A percentile compares a stretch with the other conserved stretches of the same genome.
Evolutionary conservation across 2,888 invertebrate species (phyloP).

Genomic region (Parapristionchus giblindavisi): DNA sequence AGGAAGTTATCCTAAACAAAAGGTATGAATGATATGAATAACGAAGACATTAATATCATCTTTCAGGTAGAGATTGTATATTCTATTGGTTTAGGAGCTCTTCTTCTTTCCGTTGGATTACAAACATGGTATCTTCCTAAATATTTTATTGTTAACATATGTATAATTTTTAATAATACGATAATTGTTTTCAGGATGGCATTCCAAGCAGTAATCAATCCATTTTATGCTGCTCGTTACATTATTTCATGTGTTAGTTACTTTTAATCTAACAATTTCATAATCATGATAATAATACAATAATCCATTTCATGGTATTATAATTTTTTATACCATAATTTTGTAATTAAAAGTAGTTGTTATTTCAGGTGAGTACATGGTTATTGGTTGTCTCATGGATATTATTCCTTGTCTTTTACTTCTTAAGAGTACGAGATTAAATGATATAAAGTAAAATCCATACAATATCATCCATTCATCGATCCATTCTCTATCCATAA

Average conservation of each 20-base stretch:
- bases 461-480: not conserved
- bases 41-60: too few species aligned
- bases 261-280: not conserved
- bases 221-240: not conserved
- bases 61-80: constrained; percentile 8
- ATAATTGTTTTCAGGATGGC: constrained; percentile 5
- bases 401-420: constrained; percentile 10
- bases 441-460: not conserved
- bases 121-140: constrained; percentile 13
- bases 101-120: constrained; percentile 5
- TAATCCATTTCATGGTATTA: too few species aligned
- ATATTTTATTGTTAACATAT: not conserved
- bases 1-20: constrained; percentile 11
- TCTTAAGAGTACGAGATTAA: constrained; percentile 24
- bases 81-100: constrained; percentile 3
- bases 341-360: not conserved
- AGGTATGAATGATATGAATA: too few species aligned
- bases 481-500: too few species aligned
- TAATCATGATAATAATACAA: too few species aligned
- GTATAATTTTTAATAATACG: not conserved
- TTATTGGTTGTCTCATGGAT: constrained; percentile 14
- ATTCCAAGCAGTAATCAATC: not conserved
- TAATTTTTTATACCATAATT: not conserved
- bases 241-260: constrained; percentile 18
- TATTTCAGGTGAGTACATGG: constrained; percentile 14